Base-by-base conservation (phyloP, 2,113 vertebrate species). In the Callopanchax toddi region DNA sequence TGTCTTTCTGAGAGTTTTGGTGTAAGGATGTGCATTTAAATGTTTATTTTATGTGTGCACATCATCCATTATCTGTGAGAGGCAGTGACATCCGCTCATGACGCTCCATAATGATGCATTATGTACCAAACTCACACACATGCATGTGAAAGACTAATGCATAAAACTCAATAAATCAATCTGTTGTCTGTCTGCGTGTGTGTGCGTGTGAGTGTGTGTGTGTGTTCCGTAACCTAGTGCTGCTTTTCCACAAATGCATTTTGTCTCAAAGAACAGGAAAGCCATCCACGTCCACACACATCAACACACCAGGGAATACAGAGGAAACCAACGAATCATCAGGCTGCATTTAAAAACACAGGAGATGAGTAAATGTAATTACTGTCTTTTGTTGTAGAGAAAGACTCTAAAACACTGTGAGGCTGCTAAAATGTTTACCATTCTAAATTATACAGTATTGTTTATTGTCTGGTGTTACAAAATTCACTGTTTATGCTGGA, bases 141-240 rank as follows among this genome's bases (percentile, higher is more conserved):
- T 25, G 53, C 62, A 43, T 52, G 66, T 48, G 3, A 57, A 45
- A 53, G 39, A 48, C 5, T 88, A 87, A 88, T 87, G 86, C 75
- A 74, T 64, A 71, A 81, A 81, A 84, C 64, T 71, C 82, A 71
- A 83, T 85, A 82, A 87, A 88, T 87, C 85, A 76, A 84, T 89
- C 73, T 44, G 59, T 15, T 63, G 43, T 39, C 29, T 32, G 6
- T 32, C 26, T 29, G 4, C 7, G 4, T 29, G 4, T 29, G 34
- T 36, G 34, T 36, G 34, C 10, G 34, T 36, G 34, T 36, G 36
- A 11, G 36, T 10, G 36, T 37, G 78, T 60, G 59, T 84, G 42
- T 20, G 76, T 60, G 44, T 81, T 76, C 39, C 65, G 72, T 25
- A 26, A 78, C 83, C 87, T 79, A 86, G 82, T 88, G 87, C 79